A percentile compares a stretch with the other conserved stretches of the same genome.
Evolutionary conservation across 2,113 vertebrate genomes (phyloP).

Genomic region (Vidua macroura): DNA sequence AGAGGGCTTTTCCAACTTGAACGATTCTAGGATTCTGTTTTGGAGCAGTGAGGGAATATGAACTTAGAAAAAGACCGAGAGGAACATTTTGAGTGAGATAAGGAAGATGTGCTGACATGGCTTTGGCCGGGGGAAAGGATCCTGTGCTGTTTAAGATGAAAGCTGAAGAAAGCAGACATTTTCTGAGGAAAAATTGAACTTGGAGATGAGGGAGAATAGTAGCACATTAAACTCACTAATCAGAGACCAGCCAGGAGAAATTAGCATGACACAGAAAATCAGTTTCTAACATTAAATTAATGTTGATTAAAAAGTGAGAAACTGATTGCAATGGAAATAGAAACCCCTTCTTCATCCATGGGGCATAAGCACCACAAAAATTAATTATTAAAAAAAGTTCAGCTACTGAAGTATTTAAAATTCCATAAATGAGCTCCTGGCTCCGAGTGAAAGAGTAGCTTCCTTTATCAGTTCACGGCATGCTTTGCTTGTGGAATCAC

Average conservation of each 20-base stretch:
- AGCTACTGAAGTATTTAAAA: neutral
- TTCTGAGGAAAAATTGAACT: neutral
- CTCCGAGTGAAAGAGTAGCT: neutral
- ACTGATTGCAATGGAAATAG: constrained; percentile 4
- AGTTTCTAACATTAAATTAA: constrained; percentile 11
- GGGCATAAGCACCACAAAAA: neutral
- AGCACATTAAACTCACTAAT: constrained; percentile 11
- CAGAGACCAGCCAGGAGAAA: constrained; percentile 11
- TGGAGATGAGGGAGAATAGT: neutral
- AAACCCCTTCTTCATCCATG: neutral
- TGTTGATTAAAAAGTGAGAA: constrained; percentile 17
- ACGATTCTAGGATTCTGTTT: accelerated
- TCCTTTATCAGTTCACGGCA: neutral
- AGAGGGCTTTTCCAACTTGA: neutral
- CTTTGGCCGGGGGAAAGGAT: neutral
- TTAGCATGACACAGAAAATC: constrained; percentile 1
- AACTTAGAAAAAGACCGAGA: neutral
- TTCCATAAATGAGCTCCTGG: neutral
- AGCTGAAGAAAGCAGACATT: neutral
- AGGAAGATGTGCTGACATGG: neutral
- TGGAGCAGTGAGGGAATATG: neutral
- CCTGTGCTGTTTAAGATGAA: neutral
- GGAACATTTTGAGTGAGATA: neutral
- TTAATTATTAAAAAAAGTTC: neutral
- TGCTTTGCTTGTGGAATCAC: neutral